phyloP scores from a whole-genome alignment of 2,797 vertebrate species.

The Monodelphis domestica region DNA sequence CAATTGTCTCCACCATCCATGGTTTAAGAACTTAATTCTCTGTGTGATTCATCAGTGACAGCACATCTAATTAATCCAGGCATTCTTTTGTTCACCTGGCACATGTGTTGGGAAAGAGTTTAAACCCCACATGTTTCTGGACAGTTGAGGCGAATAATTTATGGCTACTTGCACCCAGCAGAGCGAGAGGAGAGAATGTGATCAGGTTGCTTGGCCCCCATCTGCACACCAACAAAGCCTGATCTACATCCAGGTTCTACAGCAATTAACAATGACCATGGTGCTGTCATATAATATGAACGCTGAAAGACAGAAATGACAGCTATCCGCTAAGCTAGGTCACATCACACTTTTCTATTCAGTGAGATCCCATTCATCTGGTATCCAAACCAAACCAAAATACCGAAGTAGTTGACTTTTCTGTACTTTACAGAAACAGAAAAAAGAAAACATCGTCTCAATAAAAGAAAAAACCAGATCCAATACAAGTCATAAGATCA shows the following conservation, averaged over 20 bases:
- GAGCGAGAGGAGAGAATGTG: slow-evolving; percentile 20
- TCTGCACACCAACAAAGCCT: background rate
- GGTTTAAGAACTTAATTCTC: slow-evolving; percentile 3
- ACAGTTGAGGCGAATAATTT: slow-evolving; percentile 31
- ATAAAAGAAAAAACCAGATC: background rate
- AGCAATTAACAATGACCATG: background rate
- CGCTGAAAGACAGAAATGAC: background rate
- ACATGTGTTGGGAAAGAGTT: slow-evolving; percentile 35
- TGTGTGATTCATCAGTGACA: background rate
- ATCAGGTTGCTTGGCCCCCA: background rate
- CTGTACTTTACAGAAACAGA: background rate
- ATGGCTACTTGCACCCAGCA: background rate
- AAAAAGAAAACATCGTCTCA: background rate
- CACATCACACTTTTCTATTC: background rate
- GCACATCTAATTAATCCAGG: background rate
- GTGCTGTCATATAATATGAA: background rate
- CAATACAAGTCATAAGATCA: background rate
- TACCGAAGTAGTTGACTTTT: background rate
- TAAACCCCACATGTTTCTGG: slow-evolving; percentile 42
- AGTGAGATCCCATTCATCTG: background rate
- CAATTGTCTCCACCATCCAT: slow-evolving; percentile 4
- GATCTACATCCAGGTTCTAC: background rate
- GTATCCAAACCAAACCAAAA: background rate
- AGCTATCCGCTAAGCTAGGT: background rate
- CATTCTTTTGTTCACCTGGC: slow-evolving; percentile 39